These are phyloP conservation scores for Amphipoea oculea DNA, from an alignment of 2,888 invertebrate genomes.

Conservation along the genomic window DNA sequence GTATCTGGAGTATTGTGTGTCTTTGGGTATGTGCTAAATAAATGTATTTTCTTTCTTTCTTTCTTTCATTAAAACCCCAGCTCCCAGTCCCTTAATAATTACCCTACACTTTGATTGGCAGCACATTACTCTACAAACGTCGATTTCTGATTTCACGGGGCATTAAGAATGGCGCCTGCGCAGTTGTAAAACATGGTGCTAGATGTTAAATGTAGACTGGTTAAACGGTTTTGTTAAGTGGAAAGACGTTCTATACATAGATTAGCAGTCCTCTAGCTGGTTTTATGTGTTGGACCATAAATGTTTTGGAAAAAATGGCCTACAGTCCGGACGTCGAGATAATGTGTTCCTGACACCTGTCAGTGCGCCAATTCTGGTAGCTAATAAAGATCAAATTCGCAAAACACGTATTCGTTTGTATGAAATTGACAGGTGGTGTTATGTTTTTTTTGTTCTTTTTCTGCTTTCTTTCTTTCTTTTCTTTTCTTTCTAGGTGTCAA, in stretches of 20 bases:
- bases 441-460: too few species aligned
- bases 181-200: slow-evolving; percentile 33
- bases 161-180: slow-evolving; percentile 45
- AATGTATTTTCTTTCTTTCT: too few species aligned
- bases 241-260: slow-evolving; percentile 26
- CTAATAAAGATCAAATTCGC: too few species aligned
- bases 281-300: not conserved
- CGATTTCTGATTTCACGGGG: slow-evolving; percentile 50
- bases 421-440: too few species aligned
- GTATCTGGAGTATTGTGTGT: too few species aligned
- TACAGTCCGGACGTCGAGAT: not conserved
- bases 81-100: slow-evolving; percentile 7
- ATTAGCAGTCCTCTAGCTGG: not conserved
- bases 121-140: slow-evolving; percentile 9
- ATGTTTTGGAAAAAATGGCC: not conserved
- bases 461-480: not conserved
- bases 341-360: not conserved
- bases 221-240: slow-evolving; percentile 15
- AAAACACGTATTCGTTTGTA: too few species aligned
- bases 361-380: too few species aligned
- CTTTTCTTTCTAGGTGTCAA: not conserved
- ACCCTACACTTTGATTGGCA: slow-evolving; percentile 18
- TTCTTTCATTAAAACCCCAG: not conserved
- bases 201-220: slow-evolving; percentile 22
- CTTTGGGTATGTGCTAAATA: too few species aligned